A percentile compares a stretch with the other conserved stretches of the same genome.
Conservation (phyloP, 2,113 vertebrate species). For the Lycaon pictus region DNA sequence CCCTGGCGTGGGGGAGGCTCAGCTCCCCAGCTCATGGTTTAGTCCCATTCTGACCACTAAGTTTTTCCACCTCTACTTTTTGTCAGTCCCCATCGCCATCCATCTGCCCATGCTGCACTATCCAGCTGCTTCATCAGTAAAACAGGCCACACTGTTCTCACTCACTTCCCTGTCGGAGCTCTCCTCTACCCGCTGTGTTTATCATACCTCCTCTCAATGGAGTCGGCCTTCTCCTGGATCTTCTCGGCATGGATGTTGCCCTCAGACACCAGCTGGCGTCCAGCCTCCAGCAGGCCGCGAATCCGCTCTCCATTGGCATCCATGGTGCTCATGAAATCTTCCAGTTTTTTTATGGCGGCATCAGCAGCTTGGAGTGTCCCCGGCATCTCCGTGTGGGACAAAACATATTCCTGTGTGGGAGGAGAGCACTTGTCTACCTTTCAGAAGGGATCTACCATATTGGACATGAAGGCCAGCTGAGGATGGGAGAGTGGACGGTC, state of each 20-base stretch:
- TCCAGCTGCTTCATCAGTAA: not conserved
- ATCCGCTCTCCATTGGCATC: conserved; percentile 96
- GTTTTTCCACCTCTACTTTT: not conserved
- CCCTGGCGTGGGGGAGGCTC: not conserved
- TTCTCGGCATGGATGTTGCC: conserved; percentile 92
- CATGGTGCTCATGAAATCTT: conserved; percentile 96
- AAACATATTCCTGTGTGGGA: conserved; percentile 91
- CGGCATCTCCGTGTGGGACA: conserved; percentile 97
- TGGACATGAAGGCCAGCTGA: accelerated
- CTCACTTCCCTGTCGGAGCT: not conserved
- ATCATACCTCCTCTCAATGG: conserved; percentile 93
- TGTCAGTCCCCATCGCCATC: not conserved
- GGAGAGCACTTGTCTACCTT: not conserved
- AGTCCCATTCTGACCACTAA: not conserved
- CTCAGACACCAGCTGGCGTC: conserved; percentile 92
- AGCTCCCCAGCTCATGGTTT: not conserved
- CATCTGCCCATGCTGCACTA: not conserved
- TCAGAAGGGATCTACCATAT: not conserved
- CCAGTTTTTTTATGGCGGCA: conserved; percentile 95
- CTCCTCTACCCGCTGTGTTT: accelerated
- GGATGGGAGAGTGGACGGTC: too few species aligned
- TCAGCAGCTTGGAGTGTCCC: conserved; percentile 92
- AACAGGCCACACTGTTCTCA: not conserved
- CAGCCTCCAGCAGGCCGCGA: conserved; percentile 91
- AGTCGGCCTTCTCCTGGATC: conserved; percentile 95